A percentile compares a stretch with the other conserved stretches of the same genome.
Evolutionary conservation across 2,797 vertebrate species (phyloP).

Genomic region (Oceanodroma leucorhoa): DNA sequence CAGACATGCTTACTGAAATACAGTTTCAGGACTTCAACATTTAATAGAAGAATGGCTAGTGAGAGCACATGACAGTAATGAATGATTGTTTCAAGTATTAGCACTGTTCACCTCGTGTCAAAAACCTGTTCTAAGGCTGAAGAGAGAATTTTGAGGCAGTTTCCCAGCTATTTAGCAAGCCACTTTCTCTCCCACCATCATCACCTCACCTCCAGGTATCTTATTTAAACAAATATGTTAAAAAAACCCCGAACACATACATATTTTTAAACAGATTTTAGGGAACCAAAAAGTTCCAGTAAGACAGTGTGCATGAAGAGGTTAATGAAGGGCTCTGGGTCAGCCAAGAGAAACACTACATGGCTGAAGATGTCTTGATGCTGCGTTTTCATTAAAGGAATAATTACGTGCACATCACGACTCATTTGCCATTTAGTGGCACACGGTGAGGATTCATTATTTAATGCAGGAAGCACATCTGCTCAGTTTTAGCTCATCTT

Average conservation of each 20-base stretch:
- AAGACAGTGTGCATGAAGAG: not conserved
- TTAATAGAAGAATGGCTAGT: not conserved
- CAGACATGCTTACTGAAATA: not conserved
- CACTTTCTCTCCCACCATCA: not conserved
- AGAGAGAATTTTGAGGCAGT: not conserved
- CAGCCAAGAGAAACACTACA: not conserved
- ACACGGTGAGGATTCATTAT: not conserved
- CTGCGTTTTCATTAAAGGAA: slow-evolving; percentile 27
- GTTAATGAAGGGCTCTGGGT: not conserved
- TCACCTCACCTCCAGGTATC: not conserved
- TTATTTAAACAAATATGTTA: not conserved
- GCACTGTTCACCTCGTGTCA: not conserved
- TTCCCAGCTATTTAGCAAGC: not conserved
- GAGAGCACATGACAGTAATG: not conserved
- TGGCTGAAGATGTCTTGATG: not conserved
- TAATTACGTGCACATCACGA: not conserved
- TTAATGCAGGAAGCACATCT: not conserved
- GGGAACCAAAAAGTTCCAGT: not conserved
- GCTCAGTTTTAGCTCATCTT: not conserved
- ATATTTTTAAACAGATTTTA: not conserved
- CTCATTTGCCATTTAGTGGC: slow-evolving; percentile 18
- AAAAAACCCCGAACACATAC: not conserved
- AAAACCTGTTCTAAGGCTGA: not conserved
- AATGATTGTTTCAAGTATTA: not conserved
- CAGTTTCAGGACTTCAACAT: not conserved